Base-by-base conservation (phyloP, 2,797 vertebrate species). In the Kryptopterus vitreolus region DNA sequence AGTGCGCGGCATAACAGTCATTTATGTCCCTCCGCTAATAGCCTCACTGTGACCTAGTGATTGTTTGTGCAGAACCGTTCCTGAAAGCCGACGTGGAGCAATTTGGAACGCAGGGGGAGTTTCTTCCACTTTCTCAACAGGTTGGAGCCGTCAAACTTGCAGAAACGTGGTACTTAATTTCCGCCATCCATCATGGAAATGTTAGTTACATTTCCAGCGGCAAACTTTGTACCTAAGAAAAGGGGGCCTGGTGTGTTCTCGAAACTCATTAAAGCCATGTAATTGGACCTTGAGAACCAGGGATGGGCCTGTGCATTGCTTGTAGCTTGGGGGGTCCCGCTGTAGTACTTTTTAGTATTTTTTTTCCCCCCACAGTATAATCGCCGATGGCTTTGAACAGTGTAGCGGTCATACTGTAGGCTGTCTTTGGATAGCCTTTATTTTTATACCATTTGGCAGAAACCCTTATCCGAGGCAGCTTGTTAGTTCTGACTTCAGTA, bases 21-120 rank as follows among this genome's bases (percentile, higher is more conserved):
- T 35, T 22, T 38, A 38, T 57, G 48, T 3, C n/a, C 50, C 68
- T 77, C 16, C 22, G 11, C 13, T 69, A 43, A 73, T 74, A 74
- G 38, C 12, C 53, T 52, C 12, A 11, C 24, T 74, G 33, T 53
- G 69, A 46, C 33, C 58, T 38, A 35, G 50, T 48, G 69, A 48
- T 66, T 68, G 69, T 66, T 77, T 52, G 58, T 78, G 52, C 65
- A 68, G 33, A 66, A 61, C 58, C 13, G 68, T 71, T 79, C 66
- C 38, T 75, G 57, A 61, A 52, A 35, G 10, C 35, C 35, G 46
- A 46, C 35, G 46, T 29, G 57, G 5, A 61, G 24, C 35, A 61
- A 75, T 61, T 75, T 75, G 55, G 24, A 59, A 48, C 35, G 29
- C 11, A 7, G 55, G 20, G 38, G 57, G 16, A 61, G 57, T 73